These are phyloP conservation scores for Hypsibius dujardini DNA, from an alignment of 1,140 invertebrate genomes.

Conservation along the genomic window DNA sequence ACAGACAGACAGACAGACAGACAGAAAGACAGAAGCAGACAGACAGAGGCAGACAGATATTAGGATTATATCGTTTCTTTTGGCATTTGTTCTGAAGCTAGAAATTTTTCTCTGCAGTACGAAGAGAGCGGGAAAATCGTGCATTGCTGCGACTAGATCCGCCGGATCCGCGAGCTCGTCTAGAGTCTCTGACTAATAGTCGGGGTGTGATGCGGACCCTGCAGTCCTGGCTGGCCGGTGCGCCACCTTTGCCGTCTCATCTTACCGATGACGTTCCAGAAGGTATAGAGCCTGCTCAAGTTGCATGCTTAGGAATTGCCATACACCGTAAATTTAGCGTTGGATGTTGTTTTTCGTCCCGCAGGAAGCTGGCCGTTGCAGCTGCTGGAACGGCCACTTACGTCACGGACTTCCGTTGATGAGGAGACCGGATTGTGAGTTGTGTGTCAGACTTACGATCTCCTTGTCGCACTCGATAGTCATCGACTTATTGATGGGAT, in stretches of 20 bases:
- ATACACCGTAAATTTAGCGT: background rate
- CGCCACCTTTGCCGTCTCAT: background rate
- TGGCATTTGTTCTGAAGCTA: too few relatives aligned
- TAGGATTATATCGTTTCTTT: too few relatives aligned
- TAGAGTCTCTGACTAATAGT: background rate
- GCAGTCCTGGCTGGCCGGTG: background rate
- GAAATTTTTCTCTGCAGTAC: too few relatives aligned
- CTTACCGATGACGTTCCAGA: too few relatives aligned
- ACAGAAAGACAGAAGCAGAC: too few relatives aligned
- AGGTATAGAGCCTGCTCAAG: background rate
- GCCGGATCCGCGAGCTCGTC: background rate
- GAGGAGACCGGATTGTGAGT: too few relatives aligned
- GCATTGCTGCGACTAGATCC: background rate
- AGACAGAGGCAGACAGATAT: too few relatives aligned
- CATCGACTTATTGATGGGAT: too few relatives aligned
- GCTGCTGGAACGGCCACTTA: background rate
- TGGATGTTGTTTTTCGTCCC: background rate
- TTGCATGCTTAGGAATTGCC: background rate
- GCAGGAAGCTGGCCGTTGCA: background rate
- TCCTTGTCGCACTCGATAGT: too few relatives aligned
- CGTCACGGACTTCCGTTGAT: background rate
- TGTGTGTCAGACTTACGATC: too few relatives aligned
- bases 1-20: too few relatives aligned
- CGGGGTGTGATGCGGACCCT: background rate
- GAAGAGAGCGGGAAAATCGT: background rate